Evolutionary conservation across 2,113 vertebrate genomes (phyloP), one percentile per base, ranked within the genome.

Genomic region (Anoura caudifer): DNA sequence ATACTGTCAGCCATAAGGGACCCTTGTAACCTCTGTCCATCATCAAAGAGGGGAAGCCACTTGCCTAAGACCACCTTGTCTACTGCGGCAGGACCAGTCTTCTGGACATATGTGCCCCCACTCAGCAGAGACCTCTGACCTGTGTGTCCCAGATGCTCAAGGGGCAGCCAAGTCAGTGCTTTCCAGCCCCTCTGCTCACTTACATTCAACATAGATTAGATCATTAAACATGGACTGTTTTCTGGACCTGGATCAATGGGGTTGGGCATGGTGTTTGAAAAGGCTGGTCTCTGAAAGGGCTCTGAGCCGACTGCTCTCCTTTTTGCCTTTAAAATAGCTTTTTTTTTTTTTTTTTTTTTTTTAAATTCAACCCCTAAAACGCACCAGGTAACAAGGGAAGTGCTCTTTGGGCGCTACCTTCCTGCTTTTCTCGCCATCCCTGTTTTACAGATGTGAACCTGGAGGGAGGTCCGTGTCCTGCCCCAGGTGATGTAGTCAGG

Each of bases 301-400:
- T 77, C 80, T 43, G 5, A 33, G 33, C 12, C 38, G 52, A 50
- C 36, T n/a, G 72, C 61, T 86, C 73, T 75, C 43, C 7, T 26
- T 72, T 85, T 65, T 56, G 31, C 15, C 4, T 10, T 63, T 24
- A 19, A 0, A 26, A 20, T 12, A 76, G 13, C 67, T 79, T 2
- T 26, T 20, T 0, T 41, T 72, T 56, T 33, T 33, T n/a, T 65
- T 65, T 33, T 16, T 65, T 65, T 33, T 33, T n/a, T n/a, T n/a
- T n/a, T n/a, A n/a, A n/a, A n/a, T n/a, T n/a, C 14, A 4, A 2
- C 13, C 8, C 76, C 31, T 36, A 6, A 2, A 15, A 0, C 1
- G 5, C 16, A n/a, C 50, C 7, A 14, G 52, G 45, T 12, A 14
- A 20, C 16, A 28, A 43, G 47, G 7, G 6, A 13, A 26, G 7